These are phyloP conservation scores for Odontocolon sp. DNA, from an alignment of 2,888 invertebrate genomes.

Conservation along the genomic window DNA sequence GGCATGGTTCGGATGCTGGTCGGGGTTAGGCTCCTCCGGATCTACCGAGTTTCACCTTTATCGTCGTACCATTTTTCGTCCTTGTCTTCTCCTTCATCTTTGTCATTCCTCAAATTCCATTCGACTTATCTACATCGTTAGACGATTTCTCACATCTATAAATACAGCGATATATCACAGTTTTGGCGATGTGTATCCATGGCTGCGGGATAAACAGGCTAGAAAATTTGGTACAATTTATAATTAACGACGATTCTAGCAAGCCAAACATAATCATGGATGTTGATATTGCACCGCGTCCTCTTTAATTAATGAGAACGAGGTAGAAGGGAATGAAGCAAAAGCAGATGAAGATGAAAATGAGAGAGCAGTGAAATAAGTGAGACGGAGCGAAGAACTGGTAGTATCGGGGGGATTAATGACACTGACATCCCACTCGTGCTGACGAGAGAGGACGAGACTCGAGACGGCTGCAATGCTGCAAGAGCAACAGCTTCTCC, in stretches of 20 bases:
- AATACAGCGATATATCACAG: no score
- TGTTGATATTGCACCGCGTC: conserved; percentile 40
- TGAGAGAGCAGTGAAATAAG: no score
- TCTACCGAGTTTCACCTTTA: conserved; percentile 57
- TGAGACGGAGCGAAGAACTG: conserved; percentile 67
- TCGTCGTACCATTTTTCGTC: conserved; percentile 45
- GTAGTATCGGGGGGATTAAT: conserved; percentile 73
- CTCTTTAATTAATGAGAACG: conserved; percentile 49
- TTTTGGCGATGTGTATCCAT: no score
- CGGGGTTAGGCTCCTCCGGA: conserved; percentile 43
- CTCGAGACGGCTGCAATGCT: conserved; percentile 48
- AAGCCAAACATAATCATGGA: no score
- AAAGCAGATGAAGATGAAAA: no score
- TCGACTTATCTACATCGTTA: no score
- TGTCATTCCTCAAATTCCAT: no score
- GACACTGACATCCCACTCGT: conserved; percentile 76
- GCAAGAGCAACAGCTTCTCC: conserved; percentile 30
- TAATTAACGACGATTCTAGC: no score
- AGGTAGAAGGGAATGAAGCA: no score
- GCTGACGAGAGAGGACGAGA: conserved; percentile 59
- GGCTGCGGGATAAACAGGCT: no score
- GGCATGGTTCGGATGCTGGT: conserved; percentile 49
- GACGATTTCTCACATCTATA: no score
- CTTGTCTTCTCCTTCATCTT: conserved; percentile 42
- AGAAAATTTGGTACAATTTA: no score